phyloP scores from a whole-genome alignment of 2,888 invertebrate species.

The Ophraella communa region DNA sequence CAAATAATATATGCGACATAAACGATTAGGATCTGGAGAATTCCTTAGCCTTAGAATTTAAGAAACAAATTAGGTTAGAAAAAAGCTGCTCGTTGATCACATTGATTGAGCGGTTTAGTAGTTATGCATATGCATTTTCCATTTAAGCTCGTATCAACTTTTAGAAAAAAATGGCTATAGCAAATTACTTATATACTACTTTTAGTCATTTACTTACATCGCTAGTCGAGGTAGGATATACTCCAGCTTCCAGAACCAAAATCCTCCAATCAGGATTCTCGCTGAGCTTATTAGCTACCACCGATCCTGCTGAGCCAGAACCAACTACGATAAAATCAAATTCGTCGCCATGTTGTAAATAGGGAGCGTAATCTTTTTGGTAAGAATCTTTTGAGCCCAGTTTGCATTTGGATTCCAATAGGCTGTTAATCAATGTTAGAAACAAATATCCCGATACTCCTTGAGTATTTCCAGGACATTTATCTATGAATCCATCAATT shows the following conservation, averaged over 20 bases:
- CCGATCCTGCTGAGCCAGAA: slow-evolving; percentile 63
- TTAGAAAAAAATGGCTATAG: too few species aligned
- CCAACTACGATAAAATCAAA: slow-evolving; percentile 65
- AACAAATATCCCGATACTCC: neutral
- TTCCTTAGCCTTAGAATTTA: too few species aligned
- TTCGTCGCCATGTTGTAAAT: slow-evolving; percentile 40
- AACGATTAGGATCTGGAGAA: too few species aligned
- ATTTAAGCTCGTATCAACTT: too few species aligned
- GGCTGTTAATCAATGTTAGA: neutral
- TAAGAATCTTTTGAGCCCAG: slow-evolving; percentile 26
- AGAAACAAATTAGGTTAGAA: too few species aligned
- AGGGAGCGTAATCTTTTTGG: slow-evolving; percentile 41
- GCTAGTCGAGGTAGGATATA: slow-evolving; percentile 58
- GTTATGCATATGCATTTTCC: too few species aligned
- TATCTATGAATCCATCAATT: too few species aligned
- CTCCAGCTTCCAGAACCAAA: slow-evolving; percentile 64
- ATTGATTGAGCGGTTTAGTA: too few species aligned
- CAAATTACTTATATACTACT: too few species aligned
- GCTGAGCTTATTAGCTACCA: slow-evolving; percentile 61
- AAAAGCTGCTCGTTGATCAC: too few species aligned
- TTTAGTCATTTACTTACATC: slow-evolving; percentile 61
- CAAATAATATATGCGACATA: too few species aligned
- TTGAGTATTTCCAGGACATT: too few species aligned
- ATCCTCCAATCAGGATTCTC: slow-evolving; percentile 60
- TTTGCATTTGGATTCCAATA: neutral